Base-by-base conservation (phyloP, 2,113 vertebrate species). In the Podarcis cretensis region DNA sequence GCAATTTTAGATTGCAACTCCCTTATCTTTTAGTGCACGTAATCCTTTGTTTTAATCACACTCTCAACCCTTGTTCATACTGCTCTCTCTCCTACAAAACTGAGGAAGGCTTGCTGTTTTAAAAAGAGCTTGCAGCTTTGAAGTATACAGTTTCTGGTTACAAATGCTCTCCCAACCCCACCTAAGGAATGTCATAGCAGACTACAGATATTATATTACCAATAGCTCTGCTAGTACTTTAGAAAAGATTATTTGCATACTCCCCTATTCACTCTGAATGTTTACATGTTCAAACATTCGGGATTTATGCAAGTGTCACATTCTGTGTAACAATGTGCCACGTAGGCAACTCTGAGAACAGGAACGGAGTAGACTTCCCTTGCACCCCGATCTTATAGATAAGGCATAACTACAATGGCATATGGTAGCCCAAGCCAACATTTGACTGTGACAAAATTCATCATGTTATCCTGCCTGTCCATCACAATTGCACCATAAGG, bases 151-250 rank as follows among this genome's bases (percentile, higher is more conserved):
- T 86, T 81, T 96, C 94, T 78, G 85, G 87, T 95, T 95, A 90
- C 95, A 91, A 83, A 14, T 57, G 4, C 93, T 89, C 74, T 27
- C 89, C 18, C 85, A 81, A 92, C 12, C 87, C 93, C 91, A 93
- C 90, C 91, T 80, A 7, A 54, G 90, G 94, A 95, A 96, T 94
- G 94, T n/a, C 21, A 69, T 86, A 91, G 78, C 87, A 83, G 71
- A 57, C 85, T 78, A 79, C 40, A 3, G 2, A 3, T 87, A 94
- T 95, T 91, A 88, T n/a, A 84, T 96, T 96, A 95, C 95, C 0
- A 1, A 74, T 30, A 40, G 87, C 92, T 90, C 92, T 90, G 86
- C 88, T 6, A 37, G 69, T 87, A 75, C 91, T 93, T 91, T 88
- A 82, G 90, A 87, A 91, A 86, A 88, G 91, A 92, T 40, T 21